phyloP scores from a whole-genome alignment of 2,888 invertebrate genomes.

The Crossocerus cetratus region DNA sequence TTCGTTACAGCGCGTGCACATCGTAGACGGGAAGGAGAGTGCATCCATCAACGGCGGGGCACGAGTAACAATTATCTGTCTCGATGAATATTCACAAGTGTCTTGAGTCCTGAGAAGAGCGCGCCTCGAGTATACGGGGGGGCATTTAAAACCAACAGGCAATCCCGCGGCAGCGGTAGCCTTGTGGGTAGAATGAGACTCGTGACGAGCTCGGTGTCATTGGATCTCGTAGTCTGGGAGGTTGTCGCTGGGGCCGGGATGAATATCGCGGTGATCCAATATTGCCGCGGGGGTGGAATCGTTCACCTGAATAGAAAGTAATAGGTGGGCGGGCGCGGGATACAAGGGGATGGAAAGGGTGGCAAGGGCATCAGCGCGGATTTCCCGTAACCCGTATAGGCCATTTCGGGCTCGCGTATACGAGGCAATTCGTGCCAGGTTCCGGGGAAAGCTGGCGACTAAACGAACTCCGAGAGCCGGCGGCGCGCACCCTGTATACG shows the following conservation, averaged over 20 bases:
- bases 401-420: slow-evolving; percentile 65
- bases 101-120: background rate
- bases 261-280: slow-evolving; percentile 60
- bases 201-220: background rate
- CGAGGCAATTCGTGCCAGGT: slow-evolving; percentile 54
- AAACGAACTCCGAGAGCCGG: slow-evolving; percentile 45
- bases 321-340: slow-evolving; percentile 6
- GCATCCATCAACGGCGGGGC: background rate
- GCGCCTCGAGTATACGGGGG: no score
- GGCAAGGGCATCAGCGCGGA: slow-evolving; percentile 55
- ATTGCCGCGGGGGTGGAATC: slow-evolving; percentile 67
- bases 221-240: background rate
- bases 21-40: background rate
- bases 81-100: background rate
- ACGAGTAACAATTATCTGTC: background rate
- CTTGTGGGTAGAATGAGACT: background rate
- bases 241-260: no score
- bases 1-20: background rate
- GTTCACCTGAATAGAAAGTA: slow-evolving; percentile 50
- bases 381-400: slow-evolving; percentile 69
- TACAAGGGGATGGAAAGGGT: slow-evolving; percentile 10
- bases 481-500: no score
- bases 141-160: background rate
- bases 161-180: background rate
- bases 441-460: slow-evolving; percentile 48